Evolutionary conservation across 2,113 vertebrate genomes (phyloP).

Genomic region (Cavia porcellus): DNA sequence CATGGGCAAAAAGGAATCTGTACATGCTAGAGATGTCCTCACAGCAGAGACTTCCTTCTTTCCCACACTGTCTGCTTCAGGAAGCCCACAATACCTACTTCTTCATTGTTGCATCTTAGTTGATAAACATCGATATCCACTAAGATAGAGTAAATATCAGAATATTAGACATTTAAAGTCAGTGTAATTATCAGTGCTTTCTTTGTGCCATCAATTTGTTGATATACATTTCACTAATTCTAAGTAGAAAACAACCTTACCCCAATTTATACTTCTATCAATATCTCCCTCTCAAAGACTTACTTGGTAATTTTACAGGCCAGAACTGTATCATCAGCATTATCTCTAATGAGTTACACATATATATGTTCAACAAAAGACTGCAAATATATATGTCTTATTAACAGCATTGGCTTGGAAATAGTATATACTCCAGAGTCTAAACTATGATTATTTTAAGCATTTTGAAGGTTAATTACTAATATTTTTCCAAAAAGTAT

Average conservation of each 20-base stretch:
- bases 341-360: background rate
- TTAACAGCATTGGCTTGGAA: background rate
- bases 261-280: background rate
- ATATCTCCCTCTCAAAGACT: background rate
- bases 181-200: background rate
- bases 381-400: background rate
- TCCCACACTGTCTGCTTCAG: background rate
- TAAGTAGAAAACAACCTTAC: background rate
- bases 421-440: background rate
- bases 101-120: background rate
- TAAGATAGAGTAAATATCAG: too few relatives aligned
- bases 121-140: background rate
- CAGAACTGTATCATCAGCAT: background rate
- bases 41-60: fast-evolving
- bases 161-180: too few relatives aligned
- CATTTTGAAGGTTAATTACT: background rate
- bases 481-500: background rate
- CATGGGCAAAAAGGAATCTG: background rate
- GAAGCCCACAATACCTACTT: background rate
- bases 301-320: background rate
- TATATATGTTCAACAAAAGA: background rate
- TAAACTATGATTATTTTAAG: background rate
- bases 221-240: background rate
- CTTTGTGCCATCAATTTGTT: background rate
- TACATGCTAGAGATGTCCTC: background rate